A percentile compares a stretch with the other conserved stretches of the same genome.
Evolutionary conservation across 1,140 invertebrate species (phyloP).

Genomic region (Galleria mellonella): DNA sequence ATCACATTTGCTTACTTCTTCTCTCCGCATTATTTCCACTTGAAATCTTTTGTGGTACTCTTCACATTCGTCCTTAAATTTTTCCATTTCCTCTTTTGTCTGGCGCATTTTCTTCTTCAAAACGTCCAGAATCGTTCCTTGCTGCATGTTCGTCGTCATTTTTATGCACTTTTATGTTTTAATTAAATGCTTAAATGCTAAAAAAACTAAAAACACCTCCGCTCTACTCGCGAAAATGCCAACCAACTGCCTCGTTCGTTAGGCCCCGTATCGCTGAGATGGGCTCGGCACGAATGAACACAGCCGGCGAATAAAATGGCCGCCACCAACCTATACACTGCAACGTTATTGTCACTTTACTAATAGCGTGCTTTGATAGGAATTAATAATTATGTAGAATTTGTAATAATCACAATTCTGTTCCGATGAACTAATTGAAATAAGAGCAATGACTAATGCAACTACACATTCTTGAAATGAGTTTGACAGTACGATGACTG

Average conservation of each 20-base stretch:
- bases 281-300: slow-evolving; percentile 68
- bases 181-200: slow-evolving; percentile 58
- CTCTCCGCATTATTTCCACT: slow-evolving; percentile 91
- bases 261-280: slow-evolving; percentile 64
- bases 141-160: slow-evolving; percentile 90
- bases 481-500: slow-evolving; percentile 45
- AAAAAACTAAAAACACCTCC: slow-evolving; percentile 65
- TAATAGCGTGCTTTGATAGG: slow-evolving; percentile 15
- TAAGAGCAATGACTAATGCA: slow-evolving; percentile 29
- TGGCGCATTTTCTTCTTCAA: slow-evolving; percentile 99
- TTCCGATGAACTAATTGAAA: slow-evolving; percentile 22
- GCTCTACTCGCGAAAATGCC: slow-evolving; percentile 69
- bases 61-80: slow-evolving; percentile 96
- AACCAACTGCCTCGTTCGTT: slow-evolving; percentile 66
- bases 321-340: slow-evolving; percentile 52
- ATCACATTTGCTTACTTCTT: slow-evolving; percentile 89
- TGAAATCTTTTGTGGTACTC: slow-evolving; percentile 93
- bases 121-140: slow-evolving; percentile 92
- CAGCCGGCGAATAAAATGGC: slow-evolving; percentile 73
- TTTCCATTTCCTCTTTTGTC: slow-evolving; percentile 98
- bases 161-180: slow-evolving; percentile 71
- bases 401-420: slow-evolving; percentile 1
- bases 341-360: slow-evolving; percentile 50
- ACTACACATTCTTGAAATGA: slow-evolving; percentile 42
- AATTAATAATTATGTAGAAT: slow-evolving; percentile 9